A percentile compares a stretch with the other conserved stretches of the same genome.
Conservation (phyloP, 2,888 invertebrate genomes). For the Tipula lateralis region DNA sequence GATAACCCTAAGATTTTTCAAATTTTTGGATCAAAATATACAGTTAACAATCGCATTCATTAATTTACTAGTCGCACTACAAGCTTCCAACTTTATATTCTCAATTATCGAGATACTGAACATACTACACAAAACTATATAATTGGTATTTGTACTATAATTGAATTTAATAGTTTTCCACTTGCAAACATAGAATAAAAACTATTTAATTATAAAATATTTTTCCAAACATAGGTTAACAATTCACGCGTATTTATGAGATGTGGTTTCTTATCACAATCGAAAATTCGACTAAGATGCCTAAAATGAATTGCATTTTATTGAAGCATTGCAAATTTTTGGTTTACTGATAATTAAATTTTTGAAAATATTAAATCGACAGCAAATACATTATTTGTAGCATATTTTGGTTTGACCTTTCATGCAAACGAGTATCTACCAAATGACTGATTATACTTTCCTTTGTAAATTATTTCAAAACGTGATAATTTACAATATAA, state of each 20-base stretch:
- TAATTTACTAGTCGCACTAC: neutral
- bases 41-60: neutral
- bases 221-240: neutral
- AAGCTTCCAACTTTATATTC: neutral
- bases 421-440: neutral
- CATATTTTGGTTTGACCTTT: neutral
- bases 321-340: neutral
- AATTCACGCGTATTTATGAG: neutral
- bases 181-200: neutral
- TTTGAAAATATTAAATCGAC: neutral
- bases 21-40: neutral
- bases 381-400: neutral
- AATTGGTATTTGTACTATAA: neutral
- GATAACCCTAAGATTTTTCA: neutral
- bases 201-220: neutral
- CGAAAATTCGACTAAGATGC: neutral
- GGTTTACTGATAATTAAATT: neutral
- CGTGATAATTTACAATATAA: neutral
- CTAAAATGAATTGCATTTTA: neutral
- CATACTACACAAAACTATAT: neutral
- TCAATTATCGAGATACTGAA: neutral
- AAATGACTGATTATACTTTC: neutral
- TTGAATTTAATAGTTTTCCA: neutral
- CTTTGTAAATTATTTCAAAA: neutral
- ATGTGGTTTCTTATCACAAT: neutral